phyloP scores from a whole-genome alignment of 2,888 invertebrate genomes.

The Folsomia candida region DNA sequence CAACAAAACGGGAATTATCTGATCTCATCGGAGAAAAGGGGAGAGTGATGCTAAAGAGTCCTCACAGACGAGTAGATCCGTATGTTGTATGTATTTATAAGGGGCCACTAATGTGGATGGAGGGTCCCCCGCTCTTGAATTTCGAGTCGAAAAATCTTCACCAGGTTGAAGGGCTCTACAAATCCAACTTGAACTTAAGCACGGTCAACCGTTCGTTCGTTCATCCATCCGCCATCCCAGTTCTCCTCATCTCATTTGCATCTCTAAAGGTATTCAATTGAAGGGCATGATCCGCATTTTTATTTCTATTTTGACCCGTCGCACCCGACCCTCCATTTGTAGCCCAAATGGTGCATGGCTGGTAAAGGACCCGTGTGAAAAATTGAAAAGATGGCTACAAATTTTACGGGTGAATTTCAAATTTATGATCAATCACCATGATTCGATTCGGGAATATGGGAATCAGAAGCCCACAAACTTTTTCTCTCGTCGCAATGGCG shows the following conservation, averaged over 20 bases:
- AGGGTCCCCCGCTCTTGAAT: not conserved
- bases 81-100: too few species aligned
- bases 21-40: too few species aligned
- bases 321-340: not conserved
- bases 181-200: not conserved
- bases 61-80: too few species aligned
- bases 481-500: not conserved
- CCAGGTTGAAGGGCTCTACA: not conserved
- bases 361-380: constrained; percentile 6
- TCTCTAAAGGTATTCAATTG: constrained; percentile 3
- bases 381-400: not conserved
- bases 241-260: not conserved
- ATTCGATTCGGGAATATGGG: not conserved
- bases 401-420: not conserved
- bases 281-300: constrained; percentile 3
- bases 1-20: too few species aligned
- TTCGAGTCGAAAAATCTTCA: not conserved
- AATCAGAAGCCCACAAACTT: not conserved
- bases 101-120: too few species aligned
- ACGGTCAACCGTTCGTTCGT: not conserved
- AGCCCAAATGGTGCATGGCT: not conserved
- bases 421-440: not conserved
- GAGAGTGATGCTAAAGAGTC: too few species aligned
- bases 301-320: constrained; percentile 3
- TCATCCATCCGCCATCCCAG: not conserved